phyloP scores from a whole-genome alignment of 2,113 vertebrate genomes.

The Nothoprocta perdicaria region DNA sequence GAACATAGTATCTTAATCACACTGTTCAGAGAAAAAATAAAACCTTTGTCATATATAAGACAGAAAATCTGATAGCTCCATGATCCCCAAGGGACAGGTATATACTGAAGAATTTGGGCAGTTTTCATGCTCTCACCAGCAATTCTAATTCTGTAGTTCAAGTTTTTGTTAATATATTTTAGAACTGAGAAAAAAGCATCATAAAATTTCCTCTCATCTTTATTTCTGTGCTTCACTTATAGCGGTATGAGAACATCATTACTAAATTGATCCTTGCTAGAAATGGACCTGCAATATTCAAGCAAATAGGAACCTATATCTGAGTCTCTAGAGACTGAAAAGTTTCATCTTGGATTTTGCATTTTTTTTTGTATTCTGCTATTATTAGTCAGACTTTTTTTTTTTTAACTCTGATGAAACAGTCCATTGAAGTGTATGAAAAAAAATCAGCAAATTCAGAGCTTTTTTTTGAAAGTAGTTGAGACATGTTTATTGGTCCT shows the following conservation, averaged over 20 bases:
- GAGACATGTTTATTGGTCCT: background rate
- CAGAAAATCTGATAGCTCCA: background rate
- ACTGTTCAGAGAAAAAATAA: slow-evolving; percentile 32
- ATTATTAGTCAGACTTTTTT: background rate
- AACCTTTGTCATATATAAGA: background rate
- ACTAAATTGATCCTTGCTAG: background rate
- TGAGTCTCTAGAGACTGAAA: background rate
- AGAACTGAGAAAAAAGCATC: background rate
- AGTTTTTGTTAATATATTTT: background rate
- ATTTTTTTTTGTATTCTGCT: background rate
- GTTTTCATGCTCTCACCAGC: background rate
- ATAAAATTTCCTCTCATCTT: background rate
- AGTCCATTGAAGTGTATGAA: background rate
- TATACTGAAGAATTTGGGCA: background rate
- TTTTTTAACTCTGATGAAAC: background rate
- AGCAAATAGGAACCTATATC: background rate
- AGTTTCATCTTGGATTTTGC: background rate
- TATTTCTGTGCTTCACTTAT: background rate
- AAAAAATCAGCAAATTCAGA: background rate
- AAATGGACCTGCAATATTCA: background rate
- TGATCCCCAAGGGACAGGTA: background rate
- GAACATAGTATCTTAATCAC: background rate
- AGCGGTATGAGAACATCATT: background rate
- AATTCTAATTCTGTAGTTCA: background rate
- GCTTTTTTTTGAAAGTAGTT: fast-evolving